Evolutionary conservation across 2,113 vertebrate species (phyloP).

Genomic region (Ctenomys sociabilis): DNA sequence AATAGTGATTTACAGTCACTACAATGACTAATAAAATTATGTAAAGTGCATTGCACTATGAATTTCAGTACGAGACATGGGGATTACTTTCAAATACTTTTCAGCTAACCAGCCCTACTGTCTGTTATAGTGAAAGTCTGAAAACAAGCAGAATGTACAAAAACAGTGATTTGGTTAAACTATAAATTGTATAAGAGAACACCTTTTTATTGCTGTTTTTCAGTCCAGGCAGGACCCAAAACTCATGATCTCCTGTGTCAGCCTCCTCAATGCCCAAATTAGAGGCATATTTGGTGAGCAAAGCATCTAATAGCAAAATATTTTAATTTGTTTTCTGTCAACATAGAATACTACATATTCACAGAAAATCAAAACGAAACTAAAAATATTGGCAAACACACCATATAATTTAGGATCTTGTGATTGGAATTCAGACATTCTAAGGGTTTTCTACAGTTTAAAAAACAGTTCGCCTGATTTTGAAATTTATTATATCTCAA

Average conservation of each 20-base stretch:
- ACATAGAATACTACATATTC: neutral
- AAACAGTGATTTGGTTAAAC: conserved; percentile 7
- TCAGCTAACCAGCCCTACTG: neutral
- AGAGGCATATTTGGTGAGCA: neutral
- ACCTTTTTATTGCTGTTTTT: neutral
- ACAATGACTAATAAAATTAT: conserved; percentile 30
- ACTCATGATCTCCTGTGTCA: neutral
- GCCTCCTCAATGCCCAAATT: neutral
- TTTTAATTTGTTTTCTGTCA: neutral
- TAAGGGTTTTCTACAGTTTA: neutral
- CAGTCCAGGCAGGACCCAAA: neutral
- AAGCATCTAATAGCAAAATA: neutral
- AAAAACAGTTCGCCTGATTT: neutral
- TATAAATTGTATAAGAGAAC: neutral
- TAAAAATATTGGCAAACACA: conserved; percentile 1
- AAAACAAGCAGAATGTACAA: neutral
- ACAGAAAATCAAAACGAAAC: conserved; percentile 23
- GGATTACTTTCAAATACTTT: conserved; percentile 32
- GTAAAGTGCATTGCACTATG: neutral
- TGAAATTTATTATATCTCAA: neutral
- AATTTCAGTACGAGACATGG: neutral
- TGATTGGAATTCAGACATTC: neutral
- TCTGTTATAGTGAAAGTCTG: neutral
- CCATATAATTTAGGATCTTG: neutral
- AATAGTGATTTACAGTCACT: neutral